Evolutionary conservation across 2,113 vertebrate species (phyloP).

Genomic region (Oceanites oceanicus): DNA sequence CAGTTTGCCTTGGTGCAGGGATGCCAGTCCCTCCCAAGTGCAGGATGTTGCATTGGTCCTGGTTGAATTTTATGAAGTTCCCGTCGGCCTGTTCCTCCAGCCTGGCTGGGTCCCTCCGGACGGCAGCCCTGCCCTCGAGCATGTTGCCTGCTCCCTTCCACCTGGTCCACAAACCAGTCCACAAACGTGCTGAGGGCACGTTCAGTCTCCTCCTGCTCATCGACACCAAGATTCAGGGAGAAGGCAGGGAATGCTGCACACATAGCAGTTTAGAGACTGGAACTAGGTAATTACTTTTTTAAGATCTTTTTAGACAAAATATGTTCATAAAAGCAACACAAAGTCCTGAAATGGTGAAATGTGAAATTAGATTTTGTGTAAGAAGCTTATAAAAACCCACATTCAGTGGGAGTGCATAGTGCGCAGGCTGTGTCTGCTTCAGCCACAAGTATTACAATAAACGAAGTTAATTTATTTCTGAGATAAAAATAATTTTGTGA

Average conservation of each 20-base stretch:
- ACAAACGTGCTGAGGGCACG: rapidly evolving
- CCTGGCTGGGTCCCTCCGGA: not conserved
- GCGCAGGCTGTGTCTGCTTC: not conserved
- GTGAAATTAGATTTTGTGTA: not conserved
- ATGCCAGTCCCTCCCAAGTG: not conserved
- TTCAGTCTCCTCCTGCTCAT: not conserved
- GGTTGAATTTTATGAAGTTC: not conserved
- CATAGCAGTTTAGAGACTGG: not conserved
- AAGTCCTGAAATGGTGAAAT: not conserved
- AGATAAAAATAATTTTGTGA: not conserved
- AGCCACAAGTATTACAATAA: not conserved
- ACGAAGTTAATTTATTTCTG: not conserved
- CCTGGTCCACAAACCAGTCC: no score
- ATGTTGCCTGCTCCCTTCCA: rapidly evolving
- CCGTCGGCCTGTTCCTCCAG: not conserved
- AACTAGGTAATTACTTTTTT: not conserved
- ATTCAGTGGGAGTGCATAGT: not conserved
- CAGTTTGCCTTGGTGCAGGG: not conserved
- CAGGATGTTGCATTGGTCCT: not conserved
- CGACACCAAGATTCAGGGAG: not conserved
- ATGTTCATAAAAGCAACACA: not conserved
- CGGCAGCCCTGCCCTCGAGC: rapidly evolving
- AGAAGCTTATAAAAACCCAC: not conserved
- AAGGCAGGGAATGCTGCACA: not conserved
- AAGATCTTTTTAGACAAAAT: not conserved